Conservation (phyloP, 2,888 invertebrate species). For the Chymomyza amoena region DNA sequence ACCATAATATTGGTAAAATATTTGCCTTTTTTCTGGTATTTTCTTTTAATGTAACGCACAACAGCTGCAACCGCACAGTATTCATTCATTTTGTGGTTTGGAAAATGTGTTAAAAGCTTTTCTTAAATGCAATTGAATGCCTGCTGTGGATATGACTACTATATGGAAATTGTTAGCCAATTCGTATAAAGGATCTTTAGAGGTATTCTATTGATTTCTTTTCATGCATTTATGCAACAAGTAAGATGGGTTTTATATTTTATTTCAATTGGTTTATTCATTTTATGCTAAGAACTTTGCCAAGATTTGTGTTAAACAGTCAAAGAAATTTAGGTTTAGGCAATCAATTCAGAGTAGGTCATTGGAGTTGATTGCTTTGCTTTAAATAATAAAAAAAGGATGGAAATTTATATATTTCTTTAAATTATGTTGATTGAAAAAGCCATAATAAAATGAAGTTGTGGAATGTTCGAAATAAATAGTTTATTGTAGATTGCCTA, state of each 20-base stretch:
- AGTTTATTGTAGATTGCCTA: too few relatives aligned
- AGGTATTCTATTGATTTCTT: background rate
- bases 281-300: background rate
- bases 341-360: background rate
- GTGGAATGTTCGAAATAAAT: too few relatives aligned
- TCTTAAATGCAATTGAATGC: constrained; percentile 3
- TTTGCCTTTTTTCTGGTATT: constrained; percentile 46
- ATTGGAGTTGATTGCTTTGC: background rate
- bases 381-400: background rate
- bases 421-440: background rate
- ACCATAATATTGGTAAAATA: constrained; percentile 52
- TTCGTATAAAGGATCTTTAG: too few relatives aligned
- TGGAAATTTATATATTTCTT: background rate
- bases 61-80: constrained; percentile 16
- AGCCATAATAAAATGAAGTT: background rate
- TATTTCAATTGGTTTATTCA: background rate
- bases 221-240: constrained; percentile 42
- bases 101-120: constrained; percentile 47
- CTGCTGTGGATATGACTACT: background rate
- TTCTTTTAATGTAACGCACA: constrained; percentile 35
- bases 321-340: background rate
- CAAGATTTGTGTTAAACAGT: background rate
- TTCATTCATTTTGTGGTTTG: constrained; percentile 41
- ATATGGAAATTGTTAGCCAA: too few relatives aligned
- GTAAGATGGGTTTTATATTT: constrained; percentile 14